phyloP scores from a whole-genome alignment of 2,797 vertebrate genomes.

The Naso thynnoides region DNA sequence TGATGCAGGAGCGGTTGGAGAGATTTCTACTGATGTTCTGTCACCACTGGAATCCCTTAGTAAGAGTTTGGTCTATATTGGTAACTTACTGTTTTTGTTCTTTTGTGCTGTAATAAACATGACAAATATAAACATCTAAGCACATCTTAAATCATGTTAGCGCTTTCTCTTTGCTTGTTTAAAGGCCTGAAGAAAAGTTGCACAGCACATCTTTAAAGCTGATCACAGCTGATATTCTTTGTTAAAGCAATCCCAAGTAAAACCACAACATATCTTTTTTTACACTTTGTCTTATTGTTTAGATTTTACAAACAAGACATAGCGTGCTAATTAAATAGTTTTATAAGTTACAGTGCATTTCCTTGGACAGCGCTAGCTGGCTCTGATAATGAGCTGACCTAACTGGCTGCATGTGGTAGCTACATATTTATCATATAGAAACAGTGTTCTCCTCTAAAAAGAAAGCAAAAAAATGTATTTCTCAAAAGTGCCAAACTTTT shows the following conservation, averaged over 20 bases:
- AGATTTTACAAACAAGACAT: neutral
- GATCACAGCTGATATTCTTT: conserved; percentile 13
- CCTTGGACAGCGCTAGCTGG: neutral
- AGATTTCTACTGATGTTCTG: neutral
- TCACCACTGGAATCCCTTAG: neutral
- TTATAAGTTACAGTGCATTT: neutral
- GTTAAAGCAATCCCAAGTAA: conserved; percentile 3
- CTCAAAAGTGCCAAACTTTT: conserved; percentile 2
- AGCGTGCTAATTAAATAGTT: neutral
- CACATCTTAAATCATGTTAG: too few relatives aligned
- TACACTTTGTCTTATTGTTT: neutral
- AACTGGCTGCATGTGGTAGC: neutral
- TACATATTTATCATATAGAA: neutral
- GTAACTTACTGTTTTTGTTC: too few relatives aligned
- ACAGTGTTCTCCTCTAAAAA: neutral
- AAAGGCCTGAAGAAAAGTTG: too few relatives aligned
- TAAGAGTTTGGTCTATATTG: too few relatives aligned
- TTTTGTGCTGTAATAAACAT: too few relatives aligned
- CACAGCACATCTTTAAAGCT: too few relatives aligned
- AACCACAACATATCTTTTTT: neutral
- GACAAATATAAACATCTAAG: too few relatives aligned
- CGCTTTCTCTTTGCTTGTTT: too few relatives aligned
- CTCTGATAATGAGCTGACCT: conserved; percentile 7
- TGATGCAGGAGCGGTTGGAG: neutral
- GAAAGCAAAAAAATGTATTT: neutral